Percentiles rank a stretch among this genome's conserved stretches.
Conservation (phyloP, 1,140 invertebrate genomes). For the Sinella curviseta region DNA sequence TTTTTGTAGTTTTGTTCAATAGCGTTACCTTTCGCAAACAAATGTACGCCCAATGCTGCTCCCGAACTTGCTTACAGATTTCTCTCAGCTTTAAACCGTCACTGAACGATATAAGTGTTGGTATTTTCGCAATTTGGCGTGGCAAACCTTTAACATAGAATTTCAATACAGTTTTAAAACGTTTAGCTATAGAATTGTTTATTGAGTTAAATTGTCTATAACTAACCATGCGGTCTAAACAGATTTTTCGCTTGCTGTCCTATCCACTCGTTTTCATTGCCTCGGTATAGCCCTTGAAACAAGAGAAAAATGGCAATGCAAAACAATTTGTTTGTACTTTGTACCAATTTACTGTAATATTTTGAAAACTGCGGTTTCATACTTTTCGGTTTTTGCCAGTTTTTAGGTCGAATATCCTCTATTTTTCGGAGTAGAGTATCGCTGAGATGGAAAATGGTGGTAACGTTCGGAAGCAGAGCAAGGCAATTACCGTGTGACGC, state of each 20-base stretch:
- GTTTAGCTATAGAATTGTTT: neutral
- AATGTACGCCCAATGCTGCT: slow-evolving; percentile 38
- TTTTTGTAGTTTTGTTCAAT: no score
- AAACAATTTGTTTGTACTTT: no score
- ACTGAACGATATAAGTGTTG: slow-evolving; percentile 16
- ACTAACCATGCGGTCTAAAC: slow-evolving; percentile 17
- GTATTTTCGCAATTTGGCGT: slow-evolving; percentile 29
- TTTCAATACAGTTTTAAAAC: no score
- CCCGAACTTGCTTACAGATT: slow-evolving; percentile 28
- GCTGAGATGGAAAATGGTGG: slow-evolving; percentile 38
- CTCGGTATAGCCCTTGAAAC: neutral
- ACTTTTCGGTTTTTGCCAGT: neutral
- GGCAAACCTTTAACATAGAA: slow-evolving; percentile 21
- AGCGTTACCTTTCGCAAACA: slow-evolving; percentile 15
- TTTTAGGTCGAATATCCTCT: neutral
- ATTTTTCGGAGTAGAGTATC: slow-evolving; percentile 38
- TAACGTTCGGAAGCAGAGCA: slow-evolving; percentile 31
- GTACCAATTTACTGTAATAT: no score
- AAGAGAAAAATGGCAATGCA: no score
- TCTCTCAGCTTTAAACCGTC: slow-evolving; percentile 31
- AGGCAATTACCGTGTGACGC: slow-evolving; percentile 37
- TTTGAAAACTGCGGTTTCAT: no score
- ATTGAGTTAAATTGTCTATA: neutral
- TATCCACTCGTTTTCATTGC: neutral
- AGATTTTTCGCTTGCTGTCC: slow-evolving; percentile 1